phyloP scores from a whole-genome alignment of 2,797 vertebrate species.

The Mormyrops boulengeri region DNA sequence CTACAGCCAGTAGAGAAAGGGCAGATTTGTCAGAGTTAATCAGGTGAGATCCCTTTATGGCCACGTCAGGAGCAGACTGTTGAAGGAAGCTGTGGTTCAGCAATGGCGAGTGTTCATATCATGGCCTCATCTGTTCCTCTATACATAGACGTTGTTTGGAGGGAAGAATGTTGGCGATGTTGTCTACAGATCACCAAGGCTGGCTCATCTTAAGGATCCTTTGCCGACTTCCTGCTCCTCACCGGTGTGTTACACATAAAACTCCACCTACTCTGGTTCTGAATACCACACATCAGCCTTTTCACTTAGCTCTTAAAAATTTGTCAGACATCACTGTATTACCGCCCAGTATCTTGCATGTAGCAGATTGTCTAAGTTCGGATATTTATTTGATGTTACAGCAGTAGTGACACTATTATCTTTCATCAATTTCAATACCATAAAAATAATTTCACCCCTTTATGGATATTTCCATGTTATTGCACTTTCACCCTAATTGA shows the following conservation, averaged over 20 bases:
- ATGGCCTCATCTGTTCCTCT: not conserved
- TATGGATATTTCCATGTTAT: not conserved
- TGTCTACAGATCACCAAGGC: not conserved
- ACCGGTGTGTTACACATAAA: not conserved
- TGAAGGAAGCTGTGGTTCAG: constrained; percentile 21
- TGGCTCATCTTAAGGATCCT: not conserved
- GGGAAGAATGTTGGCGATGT: not conserved
- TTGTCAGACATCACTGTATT: not conserved
- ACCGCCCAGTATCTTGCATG: not conserved
- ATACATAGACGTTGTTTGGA: constrained; percentile 2
- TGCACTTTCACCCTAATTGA: not conserved
- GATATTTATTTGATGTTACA: not conserved
- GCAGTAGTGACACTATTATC: not conserved
- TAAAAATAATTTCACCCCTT: not conserved
- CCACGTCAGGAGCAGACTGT: constrained; percentile 34
- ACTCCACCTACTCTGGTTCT: not conserved
- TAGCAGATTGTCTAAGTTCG: not conserved
- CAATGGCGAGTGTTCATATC: constrained; percentile 30
- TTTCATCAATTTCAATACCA: not conserved
- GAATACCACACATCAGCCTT: not conserved
- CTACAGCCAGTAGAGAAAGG: not conserved
- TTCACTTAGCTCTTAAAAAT: not conserved
- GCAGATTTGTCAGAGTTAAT: constrained; percentile 22
- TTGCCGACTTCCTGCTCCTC: not conserved
- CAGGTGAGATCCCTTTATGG: constrained; percentile 41